Conservation (phyloP, 1,140 invertebrate species). For the Druon quercuslanigerum region DNA sequence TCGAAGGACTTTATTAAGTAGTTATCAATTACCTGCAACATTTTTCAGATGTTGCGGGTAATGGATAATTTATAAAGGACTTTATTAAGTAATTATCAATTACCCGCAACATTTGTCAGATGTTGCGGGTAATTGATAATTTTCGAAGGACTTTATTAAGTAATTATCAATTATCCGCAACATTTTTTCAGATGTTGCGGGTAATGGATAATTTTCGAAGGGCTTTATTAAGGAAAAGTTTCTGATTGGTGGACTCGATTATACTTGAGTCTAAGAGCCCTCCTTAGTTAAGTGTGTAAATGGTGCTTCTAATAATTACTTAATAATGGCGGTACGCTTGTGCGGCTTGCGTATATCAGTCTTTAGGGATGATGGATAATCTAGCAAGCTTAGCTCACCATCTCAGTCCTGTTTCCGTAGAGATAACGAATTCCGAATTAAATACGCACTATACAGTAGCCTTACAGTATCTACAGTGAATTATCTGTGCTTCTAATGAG, state of each 20-base stretch:
- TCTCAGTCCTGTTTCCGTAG: conserved; percentile 7
- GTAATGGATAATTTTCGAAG: neutral
- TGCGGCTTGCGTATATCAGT: conserved; percentile 15
- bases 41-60: too few species aligned
- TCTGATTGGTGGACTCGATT: neutral
- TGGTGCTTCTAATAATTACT: conserved; percentile 16
- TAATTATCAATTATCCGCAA: too few species aligned
- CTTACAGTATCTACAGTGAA: neutral
- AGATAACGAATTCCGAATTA: conserved; percentile 2
- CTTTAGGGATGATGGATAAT: conserved; percentile 31
- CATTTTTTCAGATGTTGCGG: too few species aligned
- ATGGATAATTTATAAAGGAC: too few species aligned
- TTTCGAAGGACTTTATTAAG: neutral
- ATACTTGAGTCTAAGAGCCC: neutral
- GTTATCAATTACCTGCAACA: too few species aligned
- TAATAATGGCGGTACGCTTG: conserved; percentile 20
- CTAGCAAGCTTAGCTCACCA: conserved; percentile 21
- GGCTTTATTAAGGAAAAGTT: neutral
- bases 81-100: too few species aligned
- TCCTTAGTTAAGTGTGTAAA: conserved; percentile 11
- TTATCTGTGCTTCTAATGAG: neutral
- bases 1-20: too few species aligned
- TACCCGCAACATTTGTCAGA: too few species aligned
- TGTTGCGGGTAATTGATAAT: too few species aligned
- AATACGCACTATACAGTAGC: neutral